phyloP scores from a whole-genome alignment of 2,888 invertebrate species.

The Timema podura region DNA sequence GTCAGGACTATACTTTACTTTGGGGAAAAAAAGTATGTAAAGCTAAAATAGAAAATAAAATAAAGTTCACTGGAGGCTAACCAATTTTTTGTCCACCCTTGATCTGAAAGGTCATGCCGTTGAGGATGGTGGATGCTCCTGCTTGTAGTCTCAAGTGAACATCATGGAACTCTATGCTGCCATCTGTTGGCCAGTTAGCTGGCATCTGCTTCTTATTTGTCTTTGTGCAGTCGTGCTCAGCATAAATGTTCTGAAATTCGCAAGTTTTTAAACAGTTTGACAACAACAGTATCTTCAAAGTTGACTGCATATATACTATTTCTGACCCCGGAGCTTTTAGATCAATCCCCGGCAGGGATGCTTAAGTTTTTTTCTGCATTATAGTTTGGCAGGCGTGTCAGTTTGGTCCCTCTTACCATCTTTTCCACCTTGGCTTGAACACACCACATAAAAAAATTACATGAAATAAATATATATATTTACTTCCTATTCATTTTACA shows the following conservation, averaged over 20 bases:
- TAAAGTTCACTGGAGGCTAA: not conserved
- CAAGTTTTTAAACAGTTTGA: not conserved
- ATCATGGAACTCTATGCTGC: slow-evolving; percentile 19
- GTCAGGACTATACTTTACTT: not conserved
- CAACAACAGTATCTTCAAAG: not conserved
- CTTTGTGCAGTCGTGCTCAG: not conserved
- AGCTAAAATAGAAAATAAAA: not conserved
- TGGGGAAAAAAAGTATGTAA: not conserved
- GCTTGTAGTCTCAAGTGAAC: slow-evolving; percentile 31
- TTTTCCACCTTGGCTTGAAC: too few relatives aligned
- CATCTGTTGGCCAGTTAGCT: slow-evolving; percentile 21
- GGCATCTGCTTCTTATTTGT: not conserved
- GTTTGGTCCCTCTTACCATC: too few relatives aligned
- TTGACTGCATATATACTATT: too few relatives aligned
- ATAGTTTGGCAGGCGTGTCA: too few relatives aligned
- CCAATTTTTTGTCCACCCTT: slow-evolving; percentile 48
- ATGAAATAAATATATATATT: too few relatives aligned
- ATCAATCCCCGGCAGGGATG: too few relatives aligned
- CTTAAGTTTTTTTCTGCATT: too few relatives aligned
- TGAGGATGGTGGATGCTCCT: slow-evolving; percentile 44
- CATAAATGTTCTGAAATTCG: not conserved
- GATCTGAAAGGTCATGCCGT: slow-evolving; percentile 46
- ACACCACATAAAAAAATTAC: too few relatives aligned
- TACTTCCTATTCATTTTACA: too few relatives aligned
- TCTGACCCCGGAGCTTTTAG: too few relatives aligned